Evolutionary conservation across 1,140 invertebrate species (phyloP).

Genomic region (Pararge aegeria): DNA sequence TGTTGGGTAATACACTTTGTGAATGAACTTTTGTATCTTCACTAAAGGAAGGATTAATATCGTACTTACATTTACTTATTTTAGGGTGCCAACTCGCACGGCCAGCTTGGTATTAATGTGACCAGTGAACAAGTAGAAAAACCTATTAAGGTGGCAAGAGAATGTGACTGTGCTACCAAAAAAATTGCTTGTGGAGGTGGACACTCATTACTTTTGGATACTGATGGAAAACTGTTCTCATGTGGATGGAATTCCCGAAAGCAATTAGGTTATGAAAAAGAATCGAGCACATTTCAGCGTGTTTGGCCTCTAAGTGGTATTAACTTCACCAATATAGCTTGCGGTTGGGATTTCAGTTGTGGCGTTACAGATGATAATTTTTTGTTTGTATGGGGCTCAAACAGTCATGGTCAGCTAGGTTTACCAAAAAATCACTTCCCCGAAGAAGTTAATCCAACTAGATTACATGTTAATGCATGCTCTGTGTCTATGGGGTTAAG

Average conservation of each 20-base stretch:
- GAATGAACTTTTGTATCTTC: not conserved
- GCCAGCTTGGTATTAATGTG: constrained; percentile 86
- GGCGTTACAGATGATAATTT: constrained; percentile 83
- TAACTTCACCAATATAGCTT: constrained; percentile 81
- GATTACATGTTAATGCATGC: constrained; percentile 67
- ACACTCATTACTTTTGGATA: constrained; percentile 85
- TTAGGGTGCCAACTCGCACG: constrained; percentile 92
- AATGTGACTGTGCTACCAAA: constrained; percentile 74
- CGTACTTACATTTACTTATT: constrained; percentile 20
- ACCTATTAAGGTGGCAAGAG: constrained; percentile 81
- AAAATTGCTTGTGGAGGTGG: constrained; percentile 88
- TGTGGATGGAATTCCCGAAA: constrained; percentile 94
- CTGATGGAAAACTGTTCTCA: constrained; percentile 85
- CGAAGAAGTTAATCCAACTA: constrained; percentile 61
- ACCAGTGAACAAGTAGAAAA: constrained; percentile 84
- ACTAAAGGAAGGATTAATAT: not conserved
- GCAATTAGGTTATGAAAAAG: constrained; percentile 84
- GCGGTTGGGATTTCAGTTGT: constrained; percentile 87
- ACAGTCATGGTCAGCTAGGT: constrained; percentile 87
- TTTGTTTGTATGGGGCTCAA: constrained; percentile 88
- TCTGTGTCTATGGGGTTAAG: constrained; percentile 82
- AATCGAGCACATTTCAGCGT: constrained; percentile 79
- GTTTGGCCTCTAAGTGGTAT: constrained; percentile 80
- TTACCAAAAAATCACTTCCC: constrained; percentile 75
- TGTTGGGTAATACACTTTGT: constrained; percentile 51